Evolutionary conservation across 2,113 vertebrate species (phyloP).

Genomic region (Passer domesticus): DNA sequence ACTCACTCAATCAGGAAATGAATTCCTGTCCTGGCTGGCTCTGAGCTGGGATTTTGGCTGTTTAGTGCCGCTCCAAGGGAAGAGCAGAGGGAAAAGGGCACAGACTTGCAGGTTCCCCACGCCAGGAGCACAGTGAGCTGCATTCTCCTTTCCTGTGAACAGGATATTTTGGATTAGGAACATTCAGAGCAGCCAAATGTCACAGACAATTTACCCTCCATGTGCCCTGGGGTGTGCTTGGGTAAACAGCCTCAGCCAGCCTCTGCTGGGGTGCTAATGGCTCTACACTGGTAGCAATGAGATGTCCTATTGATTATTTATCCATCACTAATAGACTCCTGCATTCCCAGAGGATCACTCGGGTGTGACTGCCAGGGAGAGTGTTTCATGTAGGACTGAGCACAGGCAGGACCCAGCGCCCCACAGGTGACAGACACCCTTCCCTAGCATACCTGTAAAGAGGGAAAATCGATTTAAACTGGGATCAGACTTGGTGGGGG

Average conservation of each 20-base stretch:
- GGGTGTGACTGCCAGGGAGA: neutral
- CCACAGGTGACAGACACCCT: neutral
- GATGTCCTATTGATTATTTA: slow-evolving; percentile 33
- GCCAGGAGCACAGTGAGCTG: neutral
- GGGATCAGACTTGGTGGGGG: neutral
- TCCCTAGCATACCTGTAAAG: neutral
- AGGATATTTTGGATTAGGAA: neutral
- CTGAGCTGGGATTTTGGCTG: neutral
- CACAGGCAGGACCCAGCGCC: neutral
- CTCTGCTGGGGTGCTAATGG: slow-evolving; percentile 4
- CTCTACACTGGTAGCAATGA: neutral
- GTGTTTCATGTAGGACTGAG: neutral
- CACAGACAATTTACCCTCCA: neutral
- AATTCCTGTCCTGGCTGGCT: neutral
- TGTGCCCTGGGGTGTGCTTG: neutral
- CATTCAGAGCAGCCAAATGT: neutral
- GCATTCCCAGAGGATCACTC: neutral
- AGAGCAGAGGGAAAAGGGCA: neutral
- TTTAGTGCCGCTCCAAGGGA: neutral
- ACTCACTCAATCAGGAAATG: neutral
- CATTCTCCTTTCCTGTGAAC: neutral
- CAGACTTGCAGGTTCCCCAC: neutral
- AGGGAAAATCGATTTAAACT: neutral
- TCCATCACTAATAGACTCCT: neutral
- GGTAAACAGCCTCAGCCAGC: neutral